phyloP scores from a whole-genome alignment of 2,113 vertebrate species.

The Acrocephalus arundinaceus region DNA sequence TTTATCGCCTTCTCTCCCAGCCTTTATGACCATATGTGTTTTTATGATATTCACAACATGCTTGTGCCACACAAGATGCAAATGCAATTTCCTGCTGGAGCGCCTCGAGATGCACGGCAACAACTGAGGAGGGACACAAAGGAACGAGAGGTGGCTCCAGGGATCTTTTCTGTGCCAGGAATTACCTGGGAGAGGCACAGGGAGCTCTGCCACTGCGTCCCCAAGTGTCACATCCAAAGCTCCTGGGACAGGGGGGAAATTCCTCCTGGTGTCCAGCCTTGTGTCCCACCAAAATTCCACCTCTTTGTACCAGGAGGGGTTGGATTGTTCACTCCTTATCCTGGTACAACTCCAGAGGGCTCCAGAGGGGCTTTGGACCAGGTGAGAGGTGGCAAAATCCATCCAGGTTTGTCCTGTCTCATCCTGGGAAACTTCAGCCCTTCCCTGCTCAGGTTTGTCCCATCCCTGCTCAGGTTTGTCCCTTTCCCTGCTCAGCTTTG shows the following conservation, averaged over 20 bases:
- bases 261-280: not conserved
- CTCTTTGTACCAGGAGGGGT: accelerated
- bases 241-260: not conserved
- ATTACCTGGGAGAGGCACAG: not conserved
- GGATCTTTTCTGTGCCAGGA: not conserved
- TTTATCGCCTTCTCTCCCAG: slow-evolving; percentile 66
- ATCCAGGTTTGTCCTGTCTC: not conserved
- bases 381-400: not conserved
- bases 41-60: slow-evolving; percentile 77
- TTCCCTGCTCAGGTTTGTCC: too few species aligned
- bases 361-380: not conserved
- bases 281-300: not conserved
- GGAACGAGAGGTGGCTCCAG: slow-evolving; percentile 32
- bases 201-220: too few species aligned
- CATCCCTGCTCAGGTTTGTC: too few species aligned
- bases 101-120: slow-evolving; percentile 64
- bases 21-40: slow-evolving; percentile 77
- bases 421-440: too few species aligned
- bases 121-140: slow-evolving; percentile 67
- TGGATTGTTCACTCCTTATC: not conserved
- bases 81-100: slow-evolving; percentile 75
- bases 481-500: too few species aligned
- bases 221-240: too few species aligned
- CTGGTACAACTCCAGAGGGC: not conserved
- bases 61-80: slow-evolving; percentile 78